Conservation (phyloP, 2,888 invertebrate genomes). For the Lasioglossum oenotherae region DNA sequence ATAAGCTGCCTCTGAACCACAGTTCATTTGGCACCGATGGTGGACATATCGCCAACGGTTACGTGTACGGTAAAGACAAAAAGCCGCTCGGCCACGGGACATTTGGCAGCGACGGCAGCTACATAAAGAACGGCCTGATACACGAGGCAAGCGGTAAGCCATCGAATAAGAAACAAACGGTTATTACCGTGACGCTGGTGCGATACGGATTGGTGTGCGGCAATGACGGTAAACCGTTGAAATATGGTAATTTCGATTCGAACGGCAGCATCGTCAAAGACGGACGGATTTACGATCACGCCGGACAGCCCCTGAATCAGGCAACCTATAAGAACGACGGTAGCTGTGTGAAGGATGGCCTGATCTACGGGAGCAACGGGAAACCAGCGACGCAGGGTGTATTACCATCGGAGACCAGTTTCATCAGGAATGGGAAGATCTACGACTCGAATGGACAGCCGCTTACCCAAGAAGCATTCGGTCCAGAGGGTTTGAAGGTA, state of each 20-base stretch:
- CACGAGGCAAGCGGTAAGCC: constrained; percentile 76
- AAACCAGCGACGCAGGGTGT: constrained; percentile 77
- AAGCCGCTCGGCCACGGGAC: constrained; percentile 77
- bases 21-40: constrained; percentile 79
- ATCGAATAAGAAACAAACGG: constrained; percentile 73
- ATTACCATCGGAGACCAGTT: constrained; percentile 75
- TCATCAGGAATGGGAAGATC: constrained; percentile 78
- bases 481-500: constrained; percentile 79
- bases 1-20: constrained; percentile 78
- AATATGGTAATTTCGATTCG: constrained; percentile 76
- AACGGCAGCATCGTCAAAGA: constrained; percentile 78
- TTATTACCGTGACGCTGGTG: constrained; percentile 75
- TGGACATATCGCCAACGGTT: constrained; percentile 79
- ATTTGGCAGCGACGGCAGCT: constrained; percentile 79
- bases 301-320: constrained; percentile 76
- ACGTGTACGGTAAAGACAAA: constrained; percentile 78
- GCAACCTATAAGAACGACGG: constrained; percentile 73
- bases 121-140: constrained; percentile 78
- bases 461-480: constrained; percentile 80
- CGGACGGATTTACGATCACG: constrained; percentile 77
- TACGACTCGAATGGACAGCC: constrained; percentile 76
- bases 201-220: constrained; percentile 80
- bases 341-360: constrained; percentile 78
- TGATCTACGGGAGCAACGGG: constrained; percentile 73
- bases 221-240: constrained; percentile 79